Percentiles rank a stretch among this genome's conserved stretches.
These are phyloP conservation scores for Chinchilla lanigera DNA, from an alignment of 2,113 vertebrate species.

Conservation along the genomic window DNA sequence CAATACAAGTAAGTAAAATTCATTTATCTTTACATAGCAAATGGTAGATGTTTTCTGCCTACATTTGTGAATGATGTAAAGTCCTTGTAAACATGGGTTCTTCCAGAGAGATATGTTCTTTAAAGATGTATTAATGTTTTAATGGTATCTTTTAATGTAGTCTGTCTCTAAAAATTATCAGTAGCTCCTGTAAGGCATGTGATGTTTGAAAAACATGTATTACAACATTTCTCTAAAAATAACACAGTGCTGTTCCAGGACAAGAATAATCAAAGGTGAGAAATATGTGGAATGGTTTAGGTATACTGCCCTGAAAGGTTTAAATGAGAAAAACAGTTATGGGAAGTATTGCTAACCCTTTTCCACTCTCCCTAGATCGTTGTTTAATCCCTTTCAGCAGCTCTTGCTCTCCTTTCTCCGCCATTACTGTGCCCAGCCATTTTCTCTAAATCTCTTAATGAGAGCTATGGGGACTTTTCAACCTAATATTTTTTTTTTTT, in stretches of 20 bases:
- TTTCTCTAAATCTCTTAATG: not conserved
- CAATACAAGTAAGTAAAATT: constrained; percentile 96
- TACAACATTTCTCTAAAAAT: not conserved
- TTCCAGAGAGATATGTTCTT: not conserved
- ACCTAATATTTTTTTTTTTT: not conserved
- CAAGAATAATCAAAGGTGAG: not conserved
- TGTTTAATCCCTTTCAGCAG: not conserved
- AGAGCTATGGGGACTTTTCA: not conserved
- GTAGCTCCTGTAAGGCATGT: not conserved
- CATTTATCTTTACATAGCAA: not conserved
- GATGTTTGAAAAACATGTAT: not conserved
- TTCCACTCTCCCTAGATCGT: not conserved
- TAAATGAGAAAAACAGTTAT: not conserved
- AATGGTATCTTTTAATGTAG: not conserved
- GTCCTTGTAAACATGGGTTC: not conserved
- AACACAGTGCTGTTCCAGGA: not conserved
- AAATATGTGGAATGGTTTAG: not conserved
- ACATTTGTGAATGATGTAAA: not conserved
- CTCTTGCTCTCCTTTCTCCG: not conserved
- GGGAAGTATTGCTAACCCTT: not conserved
- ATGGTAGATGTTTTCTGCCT: constrained; percentile 23
- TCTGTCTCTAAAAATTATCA: constrained; percentile 14
- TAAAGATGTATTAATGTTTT: constrained; percentile 16
- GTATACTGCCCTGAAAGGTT: not conserved
- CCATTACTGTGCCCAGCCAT: too few species aligned